Base-by-base conservation (phyloP, 2,888 invertebrate species). In the Hydriomena furcata region DNA sequence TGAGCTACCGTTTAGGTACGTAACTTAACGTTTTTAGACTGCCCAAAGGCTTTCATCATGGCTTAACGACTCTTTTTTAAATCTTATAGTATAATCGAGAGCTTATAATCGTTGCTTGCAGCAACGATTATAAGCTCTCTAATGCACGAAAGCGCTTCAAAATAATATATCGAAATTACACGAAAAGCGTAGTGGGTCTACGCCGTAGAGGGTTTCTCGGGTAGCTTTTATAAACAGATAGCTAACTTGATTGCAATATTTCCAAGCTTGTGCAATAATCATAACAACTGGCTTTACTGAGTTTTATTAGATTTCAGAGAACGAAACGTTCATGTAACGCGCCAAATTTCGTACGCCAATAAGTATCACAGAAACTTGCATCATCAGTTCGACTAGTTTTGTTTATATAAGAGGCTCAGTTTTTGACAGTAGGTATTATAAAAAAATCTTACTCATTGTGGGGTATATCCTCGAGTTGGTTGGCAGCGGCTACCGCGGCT, bases 381-480 rank as follows among this genome's bases (percentile, higher is more conserved):
- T 56, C 28, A 28, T 45, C 30, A 13, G 8, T n/a, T 21, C 8
- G 21, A 11, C 24, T n/a, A 5, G 20, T 35, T 32, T 25, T 24
- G 13, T 13, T 4, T 11, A 31, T n/a, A 37, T 12, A 1, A 10
- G 12, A 23, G 30, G 12, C 7, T 12, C 8, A 6, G n/a, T 1
- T 37, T 27, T 37, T 27, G 2, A 27, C 13, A 25, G 12, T 35
- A 6, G 23, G 7, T 23, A 40, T 23, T 0, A 10, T 32, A 8
- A 17, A 36, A 37, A 21, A 13, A 48, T 92, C 96, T 95, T 92
- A 96, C 96, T 96, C 96, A 89, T 95, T 95, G 84, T 96, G 96
- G 53, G 96, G 96, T 78, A 96, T 96, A 82, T 96, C 96, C 91
- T 96, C 96, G 75, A 96, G 95, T 86, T 96, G 96, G 88, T 96